These are phyloP conservation scores for Endomychus coccineus DNA, from an alignment of 2,888 invertebrate species.

Conservation along the genomic window DNA sequence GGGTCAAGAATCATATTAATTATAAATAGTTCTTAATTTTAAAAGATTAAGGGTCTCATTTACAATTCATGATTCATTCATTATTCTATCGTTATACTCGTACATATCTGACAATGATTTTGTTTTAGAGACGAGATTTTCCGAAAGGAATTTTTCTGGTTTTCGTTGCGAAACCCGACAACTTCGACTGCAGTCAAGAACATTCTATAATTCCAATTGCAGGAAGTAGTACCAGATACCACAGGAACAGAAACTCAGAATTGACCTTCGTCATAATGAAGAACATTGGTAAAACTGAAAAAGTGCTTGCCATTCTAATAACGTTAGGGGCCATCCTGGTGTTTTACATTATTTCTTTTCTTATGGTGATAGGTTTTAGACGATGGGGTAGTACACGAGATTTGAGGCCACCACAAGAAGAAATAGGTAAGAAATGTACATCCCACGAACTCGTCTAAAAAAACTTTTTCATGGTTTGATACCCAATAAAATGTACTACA, in stretches of 20 bases:
- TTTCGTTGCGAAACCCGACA: constrained; percentile 63
- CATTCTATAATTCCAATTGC: constrained; percentile 31
- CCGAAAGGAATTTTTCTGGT: constrained; percentile 71
- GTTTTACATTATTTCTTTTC: constrained; percentile 46
- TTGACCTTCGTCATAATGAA: constrained; percentile 47
- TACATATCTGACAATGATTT: constrained; percentile 14
- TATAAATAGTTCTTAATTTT: no score
- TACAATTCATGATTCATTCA: no score
- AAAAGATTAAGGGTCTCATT: no score
- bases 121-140: constrained; percentile 56
- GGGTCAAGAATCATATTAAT: no score
- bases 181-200: constrained; percentile 48
- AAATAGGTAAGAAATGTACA: no score
- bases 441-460: no score
- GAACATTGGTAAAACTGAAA: constrained; percentile 55
- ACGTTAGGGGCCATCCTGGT: constrained; percentile 49
- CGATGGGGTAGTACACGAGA: constrained; percentile 29
- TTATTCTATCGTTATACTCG: no score
- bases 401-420: no score
- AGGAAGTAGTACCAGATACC: no score
- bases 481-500: no score
- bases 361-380: constrained; percentile 36
- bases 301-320: constrained; percentile 51
- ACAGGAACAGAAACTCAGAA: constrained; percentile 35
- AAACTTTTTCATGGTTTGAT: no score